Percentiles rank a stretch among this genome's conserved stretches.
These are phyloP conservation scores for Melanaphis sacchari DNA, from an alignment of 1,140 invertebrate species.

Conservation along the genomic window DNA sequence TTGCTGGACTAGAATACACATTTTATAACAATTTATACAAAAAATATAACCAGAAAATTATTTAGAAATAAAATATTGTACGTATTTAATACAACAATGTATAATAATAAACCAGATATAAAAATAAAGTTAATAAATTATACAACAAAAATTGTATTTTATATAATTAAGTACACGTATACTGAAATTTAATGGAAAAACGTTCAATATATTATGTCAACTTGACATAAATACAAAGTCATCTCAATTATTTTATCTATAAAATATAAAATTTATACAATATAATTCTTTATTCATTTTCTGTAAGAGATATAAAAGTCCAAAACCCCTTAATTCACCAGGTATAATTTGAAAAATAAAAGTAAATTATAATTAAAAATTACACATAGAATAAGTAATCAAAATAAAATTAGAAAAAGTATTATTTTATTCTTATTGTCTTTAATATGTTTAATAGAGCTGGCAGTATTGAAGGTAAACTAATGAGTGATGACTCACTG, in stretches of 20 bases:
- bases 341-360: background rate
- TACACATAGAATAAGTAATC: background rate
- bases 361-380: background rate
- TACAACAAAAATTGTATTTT: background rate
- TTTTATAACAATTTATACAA: slow-evolving; percentile 32
- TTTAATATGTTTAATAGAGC: background rate
- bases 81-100: background rate
- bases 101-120: background rate
- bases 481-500: background rate
- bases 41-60: background rate
- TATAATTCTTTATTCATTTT: background rate
- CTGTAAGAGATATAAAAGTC: background rate
- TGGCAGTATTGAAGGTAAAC: background rate
- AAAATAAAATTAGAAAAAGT: background rate
- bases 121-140: background rate
- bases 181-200: background rate
- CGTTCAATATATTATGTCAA: background rate
- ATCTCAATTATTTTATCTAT: background rate
- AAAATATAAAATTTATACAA: background rate
- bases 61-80: background rate
- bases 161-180: background rate
- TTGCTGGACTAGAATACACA: background rate
- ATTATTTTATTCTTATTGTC: background rate
- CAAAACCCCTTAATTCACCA: background rate
- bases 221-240: background rate